These are phyloP conservation scores for Cataglyphis rosenhaueri DNA, from an alignment of 2,888 invertebrate species.

Conservation along the genomic window DNA sequence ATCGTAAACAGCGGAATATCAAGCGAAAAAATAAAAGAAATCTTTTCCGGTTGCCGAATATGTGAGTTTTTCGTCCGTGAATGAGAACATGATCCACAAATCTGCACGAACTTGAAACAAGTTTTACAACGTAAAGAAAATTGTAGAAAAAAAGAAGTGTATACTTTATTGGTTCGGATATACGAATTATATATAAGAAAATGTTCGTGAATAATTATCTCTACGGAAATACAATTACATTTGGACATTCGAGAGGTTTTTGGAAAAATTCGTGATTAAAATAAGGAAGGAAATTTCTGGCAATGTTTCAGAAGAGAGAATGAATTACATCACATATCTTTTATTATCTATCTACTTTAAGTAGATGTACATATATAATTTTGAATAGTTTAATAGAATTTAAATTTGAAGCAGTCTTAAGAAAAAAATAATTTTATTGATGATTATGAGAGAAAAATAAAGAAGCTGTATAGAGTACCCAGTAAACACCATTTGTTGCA, in stretches of 20 bases:
- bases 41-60: background rate
- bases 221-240: background rate
- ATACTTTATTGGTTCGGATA: background rate
- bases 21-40: background rate
- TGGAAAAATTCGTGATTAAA: background rate
- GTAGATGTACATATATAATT: no score
- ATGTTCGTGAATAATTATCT: background rate
- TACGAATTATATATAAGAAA: background rate
- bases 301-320: background rate
- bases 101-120: background rate
- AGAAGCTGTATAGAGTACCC: no score
- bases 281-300: background rate
- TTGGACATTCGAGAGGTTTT: background rate
- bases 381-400: background rate
- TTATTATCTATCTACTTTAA: background rate
- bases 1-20: background rate
- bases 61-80: background rate
- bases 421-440: no score
- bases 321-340: background rate
- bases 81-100: background rate
- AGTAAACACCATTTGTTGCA: no score
- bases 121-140: background rate
- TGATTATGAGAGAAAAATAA: no score
- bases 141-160: background rate
- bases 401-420: background rate